These are phyloP conservation scores for Carollia perspicillata DNA, from an alignment of 2,113 vertebrate genomes.

Conservation along the genomic window DNA sequence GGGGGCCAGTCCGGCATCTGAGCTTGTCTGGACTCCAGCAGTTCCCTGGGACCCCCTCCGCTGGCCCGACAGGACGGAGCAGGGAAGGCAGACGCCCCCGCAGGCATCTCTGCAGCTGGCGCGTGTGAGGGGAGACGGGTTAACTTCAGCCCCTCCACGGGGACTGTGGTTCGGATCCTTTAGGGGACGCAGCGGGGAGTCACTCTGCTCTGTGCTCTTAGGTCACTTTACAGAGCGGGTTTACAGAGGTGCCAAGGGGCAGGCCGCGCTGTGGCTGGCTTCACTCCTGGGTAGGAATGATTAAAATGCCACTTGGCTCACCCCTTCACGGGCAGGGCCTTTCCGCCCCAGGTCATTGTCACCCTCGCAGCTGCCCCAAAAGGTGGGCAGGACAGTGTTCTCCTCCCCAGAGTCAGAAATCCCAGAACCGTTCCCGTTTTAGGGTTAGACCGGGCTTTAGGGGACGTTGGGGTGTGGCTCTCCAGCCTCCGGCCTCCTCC, in stretches of 20 bases:
- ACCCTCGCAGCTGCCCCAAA: background rate
- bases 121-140: rapidly evolving
- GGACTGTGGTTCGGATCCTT: background rate
- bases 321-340: background rate
- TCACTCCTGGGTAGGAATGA: background rate
- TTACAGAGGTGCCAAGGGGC: background rate
- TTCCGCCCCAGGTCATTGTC: background rate
- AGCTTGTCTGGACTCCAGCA: background rate
- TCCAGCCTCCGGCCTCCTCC: no score
- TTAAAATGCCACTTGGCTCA: background rate
- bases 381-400: background rate
- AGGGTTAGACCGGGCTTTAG: background rate
- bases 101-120: background rate
- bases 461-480: background rate
- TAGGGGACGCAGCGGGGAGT: rapidly evolving
- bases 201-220: background rate
- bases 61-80: background rate
- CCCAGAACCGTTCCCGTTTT: background rate
- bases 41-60: rapidly evolving
- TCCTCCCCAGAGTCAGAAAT: background rate
- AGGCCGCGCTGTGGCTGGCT: background rate
- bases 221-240: background rate
- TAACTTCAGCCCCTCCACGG: background rate
- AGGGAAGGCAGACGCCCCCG: background rate
- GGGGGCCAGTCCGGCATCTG: rapidly evolving